Evolutionary conservation across 1,140 invertebrate species (phyloP).

Genomic region (Triops longicaudatus): DNA sequence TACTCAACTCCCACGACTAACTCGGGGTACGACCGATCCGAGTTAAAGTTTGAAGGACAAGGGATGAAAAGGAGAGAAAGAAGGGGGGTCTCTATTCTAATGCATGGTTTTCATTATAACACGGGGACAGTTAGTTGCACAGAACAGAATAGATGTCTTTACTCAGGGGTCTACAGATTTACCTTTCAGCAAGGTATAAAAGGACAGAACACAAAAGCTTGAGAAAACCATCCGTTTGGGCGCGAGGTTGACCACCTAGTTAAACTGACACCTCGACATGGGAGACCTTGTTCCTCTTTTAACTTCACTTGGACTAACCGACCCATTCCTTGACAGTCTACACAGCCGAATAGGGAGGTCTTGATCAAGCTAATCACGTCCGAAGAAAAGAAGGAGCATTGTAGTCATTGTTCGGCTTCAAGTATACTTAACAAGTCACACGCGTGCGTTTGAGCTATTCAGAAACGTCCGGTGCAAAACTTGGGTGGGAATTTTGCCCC

Average conservation of each 20-base stretch:
- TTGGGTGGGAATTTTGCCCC: too few relatives aligned
- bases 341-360: not conserved
- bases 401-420: not conserved
- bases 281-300: constrained; percentile 6
- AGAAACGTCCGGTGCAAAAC: too few relatives aligned
- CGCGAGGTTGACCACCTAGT: constrained; percentile 13
- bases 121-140: not conserved
- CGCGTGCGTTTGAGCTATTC: not conserved
- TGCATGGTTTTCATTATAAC: not conserved
- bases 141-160: not conserved
- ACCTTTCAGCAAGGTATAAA: not conserved
- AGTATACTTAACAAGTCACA: too few relatives aligned
- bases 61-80: not conserved
- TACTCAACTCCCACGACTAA: constrained; percentile 5
- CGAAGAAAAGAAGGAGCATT: constrained; percentile 6
- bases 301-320: not conserved
- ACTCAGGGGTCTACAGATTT: not conserved
- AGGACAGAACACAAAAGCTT: not conserved
- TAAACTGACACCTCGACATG: constrained; percentile 11
- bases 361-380: constrained; percentile 17
- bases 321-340: not conserved
- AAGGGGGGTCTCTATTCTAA: not conserved
- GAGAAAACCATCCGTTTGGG: not conserved
- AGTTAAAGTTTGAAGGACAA: constrained; percentile 1
- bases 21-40: not conserved